Base-by-base conservation (phyloP, 2,113 vertebrate genomes). In the Carassius auratus region DNA sequence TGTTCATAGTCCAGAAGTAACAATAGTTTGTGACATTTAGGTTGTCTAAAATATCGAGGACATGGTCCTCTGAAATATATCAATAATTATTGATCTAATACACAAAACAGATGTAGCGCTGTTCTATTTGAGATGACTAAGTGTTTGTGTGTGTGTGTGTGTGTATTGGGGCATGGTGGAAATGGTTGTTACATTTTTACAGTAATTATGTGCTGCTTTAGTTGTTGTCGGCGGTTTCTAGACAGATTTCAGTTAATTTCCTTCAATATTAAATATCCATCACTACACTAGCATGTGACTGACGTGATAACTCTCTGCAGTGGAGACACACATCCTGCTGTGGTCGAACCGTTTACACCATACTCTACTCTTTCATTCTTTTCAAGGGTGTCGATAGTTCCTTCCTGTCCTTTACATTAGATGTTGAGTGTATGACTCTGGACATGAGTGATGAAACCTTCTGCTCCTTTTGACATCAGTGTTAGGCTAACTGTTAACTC, bases 251-350 rank as follows among this genome's bases (percentile, higher is more conserved):
- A 12, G 8, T 13, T 5, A n/a, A 50, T 50, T 76, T 76, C 2
- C 13, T 55, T 64, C 23, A 23, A 19, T 79, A 55, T 9, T 66
- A 77, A n/a, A 26, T 76, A 14, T 75, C 12, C 13, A 62, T 71
- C 10, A 48, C 17, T 33, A 38, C 42, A 1, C 26, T 15, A 62
- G 6, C 13, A 14, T 42, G 10, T 62, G 76, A 13, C 52, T 79
- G 21, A n/a, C 1, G n/a, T 48, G 17, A 48, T 77, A 9, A 30
- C 21, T 6, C 45, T 23, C 78, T 83, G 62, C 50, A 36, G 45
- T 76, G 81, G 68, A 84, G 48, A 86, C 62, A 33, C 36, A 57
- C 81, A 86, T 86, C 69, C 77, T 86, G 85, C 75, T 88, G 50
- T 77, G 74, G 81, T 76, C 77, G 26, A 86, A 79, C 30, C 73